phyloP scores from a whole-genome alignment of 1,140 invertebrate genomes.

The Steinernema khuongi region DNA sequence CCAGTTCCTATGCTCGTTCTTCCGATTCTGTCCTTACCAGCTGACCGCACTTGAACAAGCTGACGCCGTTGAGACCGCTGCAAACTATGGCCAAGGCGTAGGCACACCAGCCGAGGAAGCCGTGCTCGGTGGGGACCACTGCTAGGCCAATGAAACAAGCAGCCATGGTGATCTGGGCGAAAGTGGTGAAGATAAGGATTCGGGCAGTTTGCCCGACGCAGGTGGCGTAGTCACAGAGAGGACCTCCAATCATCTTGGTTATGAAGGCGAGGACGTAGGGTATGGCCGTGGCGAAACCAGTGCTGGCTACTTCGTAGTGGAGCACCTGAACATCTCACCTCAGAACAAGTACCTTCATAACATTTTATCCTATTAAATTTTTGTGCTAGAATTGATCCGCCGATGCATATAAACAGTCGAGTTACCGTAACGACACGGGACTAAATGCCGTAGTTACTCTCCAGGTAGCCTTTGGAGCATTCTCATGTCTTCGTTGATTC shows the following conservation, averaged over 20 bases:
- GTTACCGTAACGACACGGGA: no score
- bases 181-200: constrained; percentile 30
- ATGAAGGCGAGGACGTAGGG: constrained; percentile 31
- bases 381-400: no score
- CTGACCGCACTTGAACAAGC: constrained; percentile 31
- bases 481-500: no score
- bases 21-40: no score
- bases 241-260: constrained; percentile 33
- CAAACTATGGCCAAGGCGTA: constrained; percentile 32
- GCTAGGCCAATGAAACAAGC: constrained; percentile 30
- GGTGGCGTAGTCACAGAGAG: constrained; percentile 30
- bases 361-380: no score
- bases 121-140: constrained; percentile 20
- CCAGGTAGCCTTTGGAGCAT: no score
- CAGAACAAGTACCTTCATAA: no score
- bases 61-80: constrained; percentile 32
- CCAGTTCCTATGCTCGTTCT: no score
- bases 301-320: constrained; percentile 25
- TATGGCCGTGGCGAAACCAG: constrained; percentile 31
- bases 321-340: constrained; percentile 23
- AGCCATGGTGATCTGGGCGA: constrained; percentile 32
- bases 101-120: constrained; percentile 21
- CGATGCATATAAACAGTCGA: no score
- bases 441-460: no score
- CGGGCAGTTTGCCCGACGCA: constrained; percentile 22